Evolutionary conservation across 2,888 invertebrate genomes (phyloP).

Genomic region (Cerastis rubricosa): DNA sequence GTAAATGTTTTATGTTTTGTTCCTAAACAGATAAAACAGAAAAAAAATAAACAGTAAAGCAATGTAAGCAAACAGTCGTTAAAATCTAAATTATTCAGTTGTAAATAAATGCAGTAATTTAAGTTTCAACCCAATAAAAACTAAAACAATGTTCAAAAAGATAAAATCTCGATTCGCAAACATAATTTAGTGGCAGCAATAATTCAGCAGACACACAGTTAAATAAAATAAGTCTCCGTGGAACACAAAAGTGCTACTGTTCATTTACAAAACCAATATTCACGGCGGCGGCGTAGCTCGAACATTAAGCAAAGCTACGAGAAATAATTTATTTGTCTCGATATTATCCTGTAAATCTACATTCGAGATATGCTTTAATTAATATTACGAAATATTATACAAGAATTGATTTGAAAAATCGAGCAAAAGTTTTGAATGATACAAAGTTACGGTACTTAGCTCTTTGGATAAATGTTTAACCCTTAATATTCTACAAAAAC

Average conservation of each 20-base stretch:
- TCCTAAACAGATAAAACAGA: neutral
- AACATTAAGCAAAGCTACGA: conserved; percentile 71
- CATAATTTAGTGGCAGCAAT: conserved; percentile 44
- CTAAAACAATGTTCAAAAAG: conserved; percentile 29
- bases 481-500: neutral
- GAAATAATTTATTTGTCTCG: conserved; percentile 64
- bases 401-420: neutral
- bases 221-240: conserved; percentile 58
- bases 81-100: conserved; percentile 18
- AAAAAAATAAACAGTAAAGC: neutral
- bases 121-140: conserved; percentile 6
- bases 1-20: neutral
- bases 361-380: conserved; percentile 27
- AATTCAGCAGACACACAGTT: conserved; percentile 58
- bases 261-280: conserved; percentile 68
- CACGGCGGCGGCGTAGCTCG: conserved; percentile 63
- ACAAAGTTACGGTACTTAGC: neutral
- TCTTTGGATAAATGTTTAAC: neutral
- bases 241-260: conserved; percentile 66
- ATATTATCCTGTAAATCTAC: conserved; percentile 39
- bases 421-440: neutral
- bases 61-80: neutral
- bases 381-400: conserved; percentile 21
- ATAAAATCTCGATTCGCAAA: conserved; percentile 36
- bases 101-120: conserved; percentile 17